Percentiles rank a stretch among this genome's conserved stretches.
Evolutionary conservation across 2,113 vertebrate species (phyloP).

Genomic region (Mesembrinibis cayennensis): DNA sequence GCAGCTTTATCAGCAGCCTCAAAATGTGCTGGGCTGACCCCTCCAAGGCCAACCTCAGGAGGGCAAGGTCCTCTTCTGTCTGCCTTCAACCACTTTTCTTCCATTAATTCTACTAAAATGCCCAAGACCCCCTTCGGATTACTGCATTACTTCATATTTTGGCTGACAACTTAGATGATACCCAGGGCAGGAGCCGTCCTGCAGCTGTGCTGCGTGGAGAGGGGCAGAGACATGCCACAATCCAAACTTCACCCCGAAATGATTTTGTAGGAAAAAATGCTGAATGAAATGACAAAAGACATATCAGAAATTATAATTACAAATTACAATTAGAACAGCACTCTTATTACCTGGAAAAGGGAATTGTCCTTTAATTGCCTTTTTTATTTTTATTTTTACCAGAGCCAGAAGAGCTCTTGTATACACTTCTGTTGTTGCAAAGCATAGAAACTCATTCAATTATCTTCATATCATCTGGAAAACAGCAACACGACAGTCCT

Average conservation of each 20-base stretch:
- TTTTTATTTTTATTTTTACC: background rate
- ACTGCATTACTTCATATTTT: background rate
- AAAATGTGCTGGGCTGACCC: background rate
- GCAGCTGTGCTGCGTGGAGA: fast-evolving
- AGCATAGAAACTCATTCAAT: background rate
- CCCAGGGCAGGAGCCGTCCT: background rate
- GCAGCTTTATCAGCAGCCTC: background rate
- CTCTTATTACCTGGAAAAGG: background rate
- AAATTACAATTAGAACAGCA: background rate
- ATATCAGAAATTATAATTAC: background rate
- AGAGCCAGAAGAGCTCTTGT: background rate
- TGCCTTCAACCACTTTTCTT: background rate
- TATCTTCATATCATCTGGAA: background rate
- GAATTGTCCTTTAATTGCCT: background rate
- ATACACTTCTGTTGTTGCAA: background rate
- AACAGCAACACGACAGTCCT: background rate
- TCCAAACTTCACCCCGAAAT: background rate
- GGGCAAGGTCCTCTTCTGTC: background rate
- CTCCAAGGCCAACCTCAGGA: fast-evolving
- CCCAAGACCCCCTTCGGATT: background rate
- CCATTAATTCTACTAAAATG: background rate
- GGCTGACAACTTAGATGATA: background rate
- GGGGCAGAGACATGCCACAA: background rate
- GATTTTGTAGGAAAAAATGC: background rate
- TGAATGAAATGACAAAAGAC: background rate